Conservation (phyloP, 1,140 invertebrate species). For the Ceratosolen solmsi region DNA sequence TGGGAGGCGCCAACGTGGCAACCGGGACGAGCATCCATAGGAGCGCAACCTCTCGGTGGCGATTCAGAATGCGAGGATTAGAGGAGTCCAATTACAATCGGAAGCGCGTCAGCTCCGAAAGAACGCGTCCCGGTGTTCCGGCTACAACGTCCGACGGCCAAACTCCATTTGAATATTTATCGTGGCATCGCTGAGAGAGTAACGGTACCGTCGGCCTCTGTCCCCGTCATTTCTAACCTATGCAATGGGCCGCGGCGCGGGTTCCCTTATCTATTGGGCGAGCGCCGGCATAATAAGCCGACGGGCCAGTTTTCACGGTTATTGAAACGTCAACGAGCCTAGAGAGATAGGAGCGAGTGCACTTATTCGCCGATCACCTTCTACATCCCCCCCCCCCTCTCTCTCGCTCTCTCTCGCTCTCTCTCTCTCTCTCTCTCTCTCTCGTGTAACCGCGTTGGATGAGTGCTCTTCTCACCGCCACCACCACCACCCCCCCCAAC, state of each 20-base stretch:
- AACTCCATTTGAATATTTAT: too few species aligned
- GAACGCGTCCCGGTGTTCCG: not conserved
- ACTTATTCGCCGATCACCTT: not conserved
- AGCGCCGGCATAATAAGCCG: not conserved
- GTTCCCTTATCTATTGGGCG: constrained; percentile 18
- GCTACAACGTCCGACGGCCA: constrained; percentile 45
- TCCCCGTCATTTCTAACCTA: constrained; percentile 15
- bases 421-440: too few species aligned
- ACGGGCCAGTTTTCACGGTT: not conserved
- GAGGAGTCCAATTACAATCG: too few species aligned
- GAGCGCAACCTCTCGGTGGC: too few species aligned
- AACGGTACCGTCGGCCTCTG: constrained; percentile 48
- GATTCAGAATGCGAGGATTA: too few species aligned
- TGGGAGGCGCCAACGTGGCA: too few species aligned
- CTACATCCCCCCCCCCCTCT: not conserved
- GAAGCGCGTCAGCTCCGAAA: too few species aligned
- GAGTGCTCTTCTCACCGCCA: too few species aligned
- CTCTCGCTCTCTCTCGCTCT: too few species aligned
- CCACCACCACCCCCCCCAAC: too few species aligned
- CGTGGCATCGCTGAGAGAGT: constrained; percentile 55
- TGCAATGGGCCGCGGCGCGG: not conserved
- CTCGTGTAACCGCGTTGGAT: too few species aligned
- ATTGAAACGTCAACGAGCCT: constrained; percentile 47
- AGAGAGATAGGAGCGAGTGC: not conserved
- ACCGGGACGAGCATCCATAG: too few species aligned